phyloP scores from a whole-genome alignment of 2,797 vertebrate genomes.

The Chloroceryle amazona region DNA sequence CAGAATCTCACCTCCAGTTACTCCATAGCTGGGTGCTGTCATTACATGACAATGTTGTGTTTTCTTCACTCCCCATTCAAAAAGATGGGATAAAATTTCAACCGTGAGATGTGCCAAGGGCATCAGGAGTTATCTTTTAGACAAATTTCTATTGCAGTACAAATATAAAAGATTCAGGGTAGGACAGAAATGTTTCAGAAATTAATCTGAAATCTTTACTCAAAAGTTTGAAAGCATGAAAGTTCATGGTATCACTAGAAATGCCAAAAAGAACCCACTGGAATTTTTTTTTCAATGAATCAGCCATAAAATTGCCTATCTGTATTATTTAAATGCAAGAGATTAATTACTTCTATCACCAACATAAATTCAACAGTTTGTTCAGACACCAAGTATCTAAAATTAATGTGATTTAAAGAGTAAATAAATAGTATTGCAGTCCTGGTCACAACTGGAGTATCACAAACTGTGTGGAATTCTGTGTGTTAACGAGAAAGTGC shows the following conservation, averaged over 20 bases:
- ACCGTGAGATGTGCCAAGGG: background rate
- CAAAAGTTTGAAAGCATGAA: background rate
- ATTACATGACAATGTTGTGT: background rate
- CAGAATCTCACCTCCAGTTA: background rate
- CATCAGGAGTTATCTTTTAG: background rate
- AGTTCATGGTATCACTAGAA: background rate
- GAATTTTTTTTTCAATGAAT: background rate
- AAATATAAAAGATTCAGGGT: background rate
- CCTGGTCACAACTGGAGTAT: background rate
- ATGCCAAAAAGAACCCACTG: background rate
- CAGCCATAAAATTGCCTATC: background rate
- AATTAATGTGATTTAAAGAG: background rate
- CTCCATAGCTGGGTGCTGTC: no score
- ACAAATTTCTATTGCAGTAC: background rate
- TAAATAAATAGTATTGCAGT: background rate
- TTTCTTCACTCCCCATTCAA: background rate
- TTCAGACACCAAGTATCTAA: background rate
- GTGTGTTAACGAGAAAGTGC: no score
- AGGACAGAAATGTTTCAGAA: background rate
- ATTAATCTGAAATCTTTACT: background rate
- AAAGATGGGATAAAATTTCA: background rate
- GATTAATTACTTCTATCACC: background rate
- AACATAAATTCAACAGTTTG: background rate
- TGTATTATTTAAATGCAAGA: background rate
- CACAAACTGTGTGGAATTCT: background rate